Conservation (phyloP, 2,113 vertebrate species). For the Petaurus breviceps region DNA sequence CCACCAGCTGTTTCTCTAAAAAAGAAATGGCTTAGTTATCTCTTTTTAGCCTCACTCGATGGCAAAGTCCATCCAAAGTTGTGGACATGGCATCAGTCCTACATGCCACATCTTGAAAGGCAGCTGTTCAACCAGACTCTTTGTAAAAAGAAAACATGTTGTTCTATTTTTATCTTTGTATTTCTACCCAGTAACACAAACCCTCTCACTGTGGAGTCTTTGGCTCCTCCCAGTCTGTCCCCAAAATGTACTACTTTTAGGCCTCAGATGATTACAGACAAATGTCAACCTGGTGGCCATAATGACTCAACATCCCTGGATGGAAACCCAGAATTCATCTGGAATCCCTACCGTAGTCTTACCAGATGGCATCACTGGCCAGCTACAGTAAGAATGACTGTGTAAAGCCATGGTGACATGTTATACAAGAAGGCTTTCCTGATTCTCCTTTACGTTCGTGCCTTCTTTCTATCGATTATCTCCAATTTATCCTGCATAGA, state of each 20-base stretch:
- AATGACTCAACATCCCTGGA: neutral
- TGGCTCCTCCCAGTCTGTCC: neutral
- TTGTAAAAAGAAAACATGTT: neutral
- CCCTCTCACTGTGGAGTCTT: accelerated
- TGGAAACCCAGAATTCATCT: neutral
- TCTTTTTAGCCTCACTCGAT: constrained; percentile 24
- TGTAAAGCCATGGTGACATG: accelerated
- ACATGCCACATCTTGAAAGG: neutral
- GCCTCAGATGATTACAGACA: neutral
- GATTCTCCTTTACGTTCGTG: neutral
- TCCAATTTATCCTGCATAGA: neutral
- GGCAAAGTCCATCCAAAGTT: neutral
- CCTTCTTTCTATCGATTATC: neutral
- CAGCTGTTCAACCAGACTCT: constrained; percentile 6
- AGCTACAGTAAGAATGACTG: accelerated
- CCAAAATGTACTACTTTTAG: neutral
- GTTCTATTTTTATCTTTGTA: neutral
- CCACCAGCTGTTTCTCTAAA: constrained; percentile 41
- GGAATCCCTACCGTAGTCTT: neutral
- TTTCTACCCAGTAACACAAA: constrained; percentile 18
- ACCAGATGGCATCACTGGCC: accelerated
- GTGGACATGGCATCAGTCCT: neutral
- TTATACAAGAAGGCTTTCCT: neutral
- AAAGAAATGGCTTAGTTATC: constrained; percentile 33
- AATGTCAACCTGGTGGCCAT: neutral